Conservation (phyloP, 1,140 invertebrate species). For the Dufourea novaeangliae region DNA sequence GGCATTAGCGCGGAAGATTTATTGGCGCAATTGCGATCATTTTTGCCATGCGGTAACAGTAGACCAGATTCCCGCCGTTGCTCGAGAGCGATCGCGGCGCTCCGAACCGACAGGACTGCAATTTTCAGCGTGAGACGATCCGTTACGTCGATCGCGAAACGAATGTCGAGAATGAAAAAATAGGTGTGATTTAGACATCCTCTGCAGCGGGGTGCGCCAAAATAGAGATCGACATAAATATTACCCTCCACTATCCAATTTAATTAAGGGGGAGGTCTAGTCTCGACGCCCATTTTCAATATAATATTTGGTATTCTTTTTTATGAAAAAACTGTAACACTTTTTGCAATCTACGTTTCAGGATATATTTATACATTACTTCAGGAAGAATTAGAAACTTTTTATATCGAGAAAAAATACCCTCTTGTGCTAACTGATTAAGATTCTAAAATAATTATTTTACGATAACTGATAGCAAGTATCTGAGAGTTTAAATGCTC, state of each 20-base stretch:
- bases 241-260: not conserved
- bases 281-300: no score
- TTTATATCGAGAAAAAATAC: no score
- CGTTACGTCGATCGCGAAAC: slow-evolving; percentile 27
- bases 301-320: no score
- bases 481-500: no score
- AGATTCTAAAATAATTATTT: no score
- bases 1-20: slow-evolving; percentile 60
- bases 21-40: slow-evolving; percentile 51
- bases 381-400: no score
- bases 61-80: slow-evolving; percentile 27
- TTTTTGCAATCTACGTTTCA: no score
- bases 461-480: no score
- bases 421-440: no score
- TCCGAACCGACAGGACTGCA: slow-evolving; percentile 46
- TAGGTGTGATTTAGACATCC: slow-evolving; percentile 17
- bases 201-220: not conserved
- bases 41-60: slow-evolving; percentile 33
- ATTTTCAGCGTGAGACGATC: slow-evolving; percentile 46
- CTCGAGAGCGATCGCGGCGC: slow-evolving; percentile 44
- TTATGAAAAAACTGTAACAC: no score
- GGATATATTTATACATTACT: no score
- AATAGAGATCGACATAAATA: not conserved
- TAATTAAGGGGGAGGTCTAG: no score
- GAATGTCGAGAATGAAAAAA: slow-evolving; percentile 1